A percentile compares a stretch with the other conserved stretches of the same genome.
phyloP scores from a whole-genome alignment of 2,888 invertebrate species.

The Acrobasis repandana region DNA sequence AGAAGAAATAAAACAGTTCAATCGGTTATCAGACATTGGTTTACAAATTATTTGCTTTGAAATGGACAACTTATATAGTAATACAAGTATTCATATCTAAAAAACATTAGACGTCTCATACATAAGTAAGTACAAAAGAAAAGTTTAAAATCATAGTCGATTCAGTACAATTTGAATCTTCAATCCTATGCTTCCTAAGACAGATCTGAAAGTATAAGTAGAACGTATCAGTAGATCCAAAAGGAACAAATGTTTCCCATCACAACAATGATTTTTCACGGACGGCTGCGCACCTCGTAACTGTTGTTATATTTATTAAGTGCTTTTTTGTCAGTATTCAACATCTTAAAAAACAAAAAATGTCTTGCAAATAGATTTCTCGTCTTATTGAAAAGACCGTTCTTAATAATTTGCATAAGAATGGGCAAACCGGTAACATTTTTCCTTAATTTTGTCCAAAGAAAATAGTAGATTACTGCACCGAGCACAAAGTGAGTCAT shows the following conservation, averaged over 20 bases:
- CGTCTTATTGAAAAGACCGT: background rate
- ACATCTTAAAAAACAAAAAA: constrained; percentile 3
- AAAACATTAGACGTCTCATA: no score
- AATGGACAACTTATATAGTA: no score
- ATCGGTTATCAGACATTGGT: no score
- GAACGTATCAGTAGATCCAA: background rate
- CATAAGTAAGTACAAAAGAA: no score
- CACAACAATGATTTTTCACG: constrained; percentile 26
- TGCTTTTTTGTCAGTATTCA: constrained; percentile 2
- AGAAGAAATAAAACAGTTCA: no score
- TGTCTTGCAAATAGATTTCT: background rate
- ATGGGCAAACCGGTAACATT: constrained; percentile 4
- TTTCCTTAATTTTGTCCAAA: background rate
- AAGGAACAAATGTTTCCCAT: constrained; percentile 26
- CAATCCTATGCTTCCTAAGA: no score
- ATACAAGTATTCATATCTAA: no score
- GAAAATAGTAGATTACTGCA: background rate
- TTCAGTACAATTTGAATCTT: no score
- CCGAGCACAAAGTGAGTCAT: no score
- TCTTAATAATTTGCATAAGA: constrained; percentile 8
- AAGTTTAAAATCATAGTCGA: no score
- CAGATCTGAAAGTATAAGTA: no score
- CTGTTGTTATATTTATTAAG: constrained; percentile 5
- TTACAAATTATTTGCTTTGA: no score
- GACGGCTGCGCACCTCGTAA: constrained; percentile 10